Evolutionary conservation across 2,888 invertebrate genomes (phyloP).

Genomic region (Acanthoscelides obtectus): DNA sequence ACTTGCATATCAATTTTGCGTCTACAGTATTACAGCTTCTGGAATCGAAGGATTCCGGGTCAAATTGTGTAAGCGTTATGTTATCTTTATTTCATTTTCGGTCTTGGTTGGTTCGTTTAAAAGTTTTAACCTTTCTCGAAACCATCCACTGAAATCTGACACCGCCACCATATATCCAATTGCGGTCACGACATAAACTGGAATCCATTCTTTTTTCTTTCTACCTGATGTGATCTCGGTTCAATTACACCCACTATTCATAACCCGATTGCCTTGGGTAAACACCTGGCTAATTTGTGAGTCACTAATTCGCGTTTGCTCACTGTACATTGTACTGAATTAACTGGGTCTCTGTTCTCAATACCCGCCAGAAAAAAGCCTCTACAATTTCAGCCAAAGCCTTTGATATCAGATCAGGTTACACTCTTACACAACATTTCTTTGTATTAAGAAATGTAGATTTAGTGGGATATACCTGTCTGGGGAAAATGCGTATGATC

Average conservation of each 20-base stretch:
- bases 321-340: slow-evolving; percentile 10
- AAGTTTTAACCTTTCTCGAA: no score
- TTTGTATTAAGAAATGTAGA: no score
- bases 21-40: no score
- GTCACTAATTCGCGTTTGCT: slow-evolving; percentile 20
- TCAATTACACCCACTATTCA: slow-evolving; percentile 32
- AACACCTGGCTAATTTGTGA: slow-evolving; percentile 41
- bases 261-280: slow-evolving; percentile 32
- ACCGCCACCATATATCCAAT: background rate
- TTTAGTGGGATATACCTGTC: no score
- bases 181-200: background rate
- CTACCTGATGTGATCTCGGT: background rate
- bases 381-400: background rate
- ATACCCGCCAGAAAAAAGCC: background rate
- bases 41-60: no score
- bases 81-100: no score
- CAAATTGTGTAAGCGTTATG: no score
- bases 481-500: no score
- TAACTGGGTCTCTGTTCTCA: slow-evolving; percentile 2
- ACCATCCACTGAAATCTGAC: background rate
- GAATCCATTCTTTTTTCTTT: background rate
- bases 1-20: no score
- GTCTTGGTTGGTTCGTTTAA: no score
- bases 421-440: no score
- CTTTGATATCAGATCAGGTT: background rate